Percentiles rank a stretch among this genome's conserved stretches.
These are phyloP conservation scores for Pogona vitticeps DNA, from an alignment of 2,113 vertebrate genomes.

Conservation along the genomic window DNA sequence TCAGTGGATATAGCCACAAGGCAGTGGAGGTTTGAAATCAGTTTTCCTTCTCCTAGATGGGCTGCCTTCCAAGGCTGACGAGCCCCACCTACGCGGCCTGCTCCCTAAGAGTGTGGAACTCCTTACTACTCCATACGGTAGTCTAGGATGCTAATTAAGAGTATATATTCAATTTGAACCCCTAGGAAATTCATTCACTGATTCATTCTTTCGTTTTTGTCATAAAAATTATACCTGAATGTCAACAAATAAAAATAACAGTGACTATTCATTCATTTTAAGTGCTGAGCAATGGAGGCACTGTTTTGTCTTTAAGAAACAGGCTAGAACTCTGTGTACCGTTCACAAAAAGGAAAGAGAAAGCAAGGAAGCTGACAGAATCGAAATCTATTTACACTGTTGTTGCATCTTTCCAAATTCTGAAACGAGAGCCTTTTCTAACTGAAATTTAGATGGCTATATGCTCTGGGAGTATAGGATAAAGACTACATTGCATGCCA, in stretches of 20 bases:
- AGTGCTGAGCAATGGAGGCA: neutral
- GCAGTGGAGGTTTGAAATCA: too few relatives aligned
- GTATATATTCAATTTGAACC: neutral
- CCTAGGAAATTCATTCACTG: neutral
- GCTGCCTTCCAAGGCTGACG: too few relatives aligned
- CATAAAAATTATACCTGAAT: neutral
- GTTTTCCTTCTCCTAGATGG: too few relatives aligned
- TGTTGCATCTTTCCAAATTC: neutral
- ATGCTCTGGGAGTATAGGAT: neutral
- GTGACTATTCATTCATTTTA: neutral
- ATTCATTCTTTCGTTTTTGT: neutral
- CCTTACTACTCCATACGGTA: too few relatives aligned
- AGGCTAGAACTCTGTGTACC: neutral
- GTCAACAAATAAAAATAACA: neutral
- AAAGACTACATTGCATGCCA: neutral
- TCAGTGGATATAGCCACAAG: too few relatives aligned
- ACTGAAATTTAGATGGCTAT: neutral
- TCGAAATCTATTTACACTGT: neutral
- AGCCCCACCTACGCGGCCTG: too few relatives aligned
- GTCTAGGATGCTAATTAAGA: neutral
- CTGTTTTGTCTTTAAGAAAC: neutral
- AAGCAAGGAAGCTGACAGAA: neutral
- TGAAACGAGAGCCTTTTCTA: neutral
- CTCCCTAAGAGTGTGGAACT: too few relatives aligned
- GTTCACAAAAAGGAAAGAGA: neutral